A percentile compares a stretch with the other conserved stretches of the same genome.
Evolutionary conservation across 2,888 invertebrate genomes (phyloP).

Genomic region (Drosophila subquinaria): DNA sequence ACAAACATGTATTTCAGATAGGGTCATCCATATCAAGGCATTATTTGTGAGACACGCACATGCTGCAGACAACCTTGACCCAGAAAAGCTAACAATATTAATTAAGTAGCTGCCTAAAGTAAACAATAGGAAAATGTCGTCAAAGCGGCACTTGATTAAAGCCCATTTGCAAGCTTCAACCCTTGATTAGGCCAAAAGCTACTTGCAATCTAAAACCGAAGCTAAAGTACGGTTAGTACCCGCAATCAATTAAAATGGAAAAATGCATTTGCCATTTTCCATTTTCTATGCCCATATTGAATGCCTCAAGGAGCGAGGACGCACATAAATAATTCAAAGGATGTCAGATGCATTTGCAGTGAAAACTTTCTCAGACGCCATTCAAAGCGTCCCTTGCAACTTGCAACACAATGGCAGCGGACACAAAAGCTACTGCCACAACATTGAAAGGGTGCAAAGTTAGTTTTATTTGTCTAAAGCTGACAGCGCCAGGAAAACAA

Average conservation of each 20-base stretch:
- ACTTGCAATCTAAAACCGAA: constrained; percentile 5
- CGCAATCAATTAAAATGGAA: constrained; percentile 30
- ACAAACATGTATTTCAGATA: constrained; percentile 19
- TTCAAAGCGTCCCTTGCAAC: background rate
- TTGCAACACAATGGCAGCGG: constrained; percentile 18
- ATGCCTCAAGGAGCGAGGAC: constrained; percentile 19
- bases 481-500: constrained; percentile 18
- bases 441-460: constrained; percentile 21
- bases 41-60: constrained; percentile 19
- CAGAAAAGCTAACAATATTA: constrained; percentile 54
- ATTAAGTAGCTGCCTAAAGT: constrained; percentile 45
- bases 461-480: constrained; percentile 55
- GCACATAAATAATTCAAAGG: constrained; percentile 61
- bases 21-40: constrained; percentile 4
- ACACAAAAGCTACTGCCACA: constrained; percentile 23
- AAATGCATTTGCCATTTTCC: constrained; percentile 40
- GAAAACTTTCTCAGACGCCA: constrained; percentile 23
- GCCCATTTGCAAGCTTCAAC: background rate
- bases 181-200: constrained; percentile 9
- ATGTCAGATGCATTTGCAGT: constrained; percentile 36
- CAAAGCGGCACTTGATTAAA: constrained; percentile 1
- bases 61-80: constrained; percentile 55
- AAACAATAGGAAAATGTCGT: constrained; percentile 20
- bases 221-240: background rate
- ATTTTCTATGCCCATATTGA: constrained; percentile 14